These are phyloP conservation scores for Sphenodon punctatus DNA, from an alignment of 2,797 vertebrate genomes.

Conservation along the genomic window DNA sequence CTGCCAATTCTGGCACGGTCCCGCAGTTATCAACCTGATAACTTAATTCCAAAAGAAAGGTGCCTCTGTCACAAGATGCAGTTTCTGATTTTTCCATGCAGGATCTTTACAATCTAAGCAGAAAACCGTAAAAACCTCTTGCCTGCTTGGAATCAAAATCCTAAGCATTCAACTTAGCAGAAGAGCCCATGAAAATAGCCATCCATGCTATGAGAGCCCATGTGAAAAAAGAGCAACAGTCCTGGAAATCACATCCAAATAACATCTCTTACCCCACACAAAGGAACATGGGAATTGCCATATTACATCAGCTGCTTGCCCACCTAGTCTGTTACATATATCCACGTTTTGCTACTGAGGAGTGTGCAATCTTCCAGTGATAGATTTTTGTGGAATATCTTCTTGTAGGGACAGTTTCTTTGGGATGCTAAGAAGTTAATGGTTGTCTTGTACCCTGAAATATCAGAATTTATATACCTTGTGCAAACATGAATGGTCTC, in stretches of 20 bases:
- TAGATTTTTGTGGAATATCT: not conserved
- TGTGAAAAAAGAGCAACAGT: too few relatives aligned
- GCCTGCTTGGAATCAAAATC: not conserved
- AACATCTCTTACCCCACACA: too few relatives aligned
- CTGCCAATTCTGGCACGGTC: too few relatives aligned
- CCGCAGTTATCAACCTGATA: too few relatives aligned
- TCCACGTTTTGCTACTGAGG: not conserved
- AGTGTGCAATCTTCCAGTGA: not conserved
- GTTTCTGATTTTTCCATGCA: not conserved
- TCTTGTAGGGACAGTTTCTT: not conserved
- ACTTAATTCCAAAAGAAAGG: not conserved
- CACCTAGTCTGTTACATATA: too few relatives aligned
- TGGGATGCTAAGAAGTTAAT: not conserved
- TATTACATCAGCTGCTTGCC: not conserved
- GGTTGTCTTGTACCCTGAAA: not conserved
- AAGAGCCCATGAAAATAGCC: not conserved
- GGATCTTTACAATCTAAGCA: not conserved
- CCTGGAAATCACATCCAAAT: slow-evolving; percentile 4
- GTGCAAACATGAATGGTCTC: not conserved
- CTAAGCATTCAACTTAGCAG: not conserved
- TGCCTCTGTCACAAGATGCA: not conserved
- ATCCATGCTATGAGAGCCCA: not conserved
- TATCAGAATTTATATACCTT: not conserved
- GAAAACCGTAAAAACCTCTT: not conserved
- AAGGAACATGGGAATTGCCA: not conserved